phyloP scores from a whole-genome alignment of 2,113 vertebrate species.

The Mormoops blainvillei region DNA sequence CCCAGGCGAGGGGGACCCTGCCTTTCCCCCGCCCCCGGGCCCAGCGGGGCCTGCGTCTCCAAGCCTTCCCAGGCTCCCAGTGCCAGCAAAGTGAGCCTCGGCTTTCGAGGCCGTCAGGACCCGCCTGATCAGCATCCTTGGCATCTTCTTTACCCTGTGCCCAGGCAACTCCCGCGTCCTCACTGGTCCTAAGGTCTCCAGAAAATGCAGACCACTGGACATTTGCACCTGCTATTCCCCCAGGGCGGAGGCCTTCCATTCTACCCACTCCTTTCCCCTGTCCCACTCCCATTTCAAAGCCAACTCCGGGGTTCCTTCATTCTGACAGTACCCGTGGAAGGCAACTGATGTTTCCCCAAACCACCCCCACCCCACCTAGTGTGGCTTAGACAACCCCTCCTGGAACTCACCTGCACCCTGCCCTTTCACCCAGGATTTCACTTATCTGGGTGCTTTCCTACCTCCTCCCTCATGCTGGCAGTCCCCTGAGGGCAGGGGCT shows the following conservation, averaged over 20 bases:
- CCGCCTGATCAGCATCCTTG: not conserved
- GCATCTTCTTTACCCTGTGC: not conserved
- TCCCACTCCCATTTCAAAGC: not conserved
- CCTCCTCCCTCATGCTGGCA: not conserved
- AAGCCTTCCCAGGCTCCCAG: not conserved
- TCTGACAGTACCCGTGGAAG: not conserved
- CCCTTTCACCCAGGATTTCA: not conserved
- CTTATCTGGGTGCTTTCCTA: accelerated
- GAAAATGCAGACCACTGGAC: not conserved
- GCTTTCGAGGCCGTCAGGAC: not conserved
- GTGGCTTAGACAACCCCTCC: not conserved
- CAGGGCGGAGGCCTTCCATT: not conserved
- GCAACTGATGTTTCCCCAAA: not conserved
- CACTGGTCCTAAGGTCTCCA: not conserved
- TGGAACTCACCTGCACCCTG: not conserved
- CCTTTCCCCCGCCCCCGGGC: not conserved
- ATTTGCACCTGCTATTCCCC: not conserved
- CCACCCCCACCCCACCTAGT: not conserved
- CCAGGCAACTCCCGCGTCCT: not conserved
- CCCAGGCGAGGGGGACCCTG: not conserved
- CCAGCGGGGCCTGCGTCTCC: not conserved
- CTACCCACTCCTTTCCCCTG: not conserved
- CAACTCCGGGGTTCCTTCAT: not conserved
- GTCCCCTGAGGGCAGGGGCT: not conserved
- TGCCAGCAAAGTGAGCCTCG: not conserved